Conservation (phyloP, 2,888 invertebrate genomes). For the Serrognathus titanus region DNA sequence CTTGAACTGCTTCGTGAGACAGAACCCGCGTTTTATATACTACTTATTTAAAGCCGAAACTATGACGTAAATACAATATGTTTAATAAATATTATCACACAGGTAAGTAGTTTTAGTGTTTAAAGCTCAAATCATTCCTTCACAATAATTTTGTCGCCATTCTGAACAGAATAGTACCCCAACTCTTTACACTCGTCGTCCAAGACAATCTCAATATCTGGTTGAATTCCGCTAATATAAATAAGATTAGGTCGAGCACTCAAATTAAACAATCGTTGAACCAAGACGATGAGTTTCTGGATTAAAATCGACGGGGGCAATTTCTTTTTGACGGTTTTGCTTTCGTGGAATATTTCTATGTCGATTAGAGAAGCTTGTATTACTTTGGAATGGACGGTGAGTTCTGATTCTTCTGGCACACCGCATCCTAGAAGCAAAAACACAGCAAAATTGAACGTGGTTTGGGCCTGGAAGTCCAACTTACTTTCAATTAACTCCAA, state of each 20-base stretch:
- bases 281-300: constrained; percentile 77
- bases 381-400: constrained; percentile 55
- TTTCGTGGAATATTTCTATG: constrained; percentile 56
- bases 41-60: too few species aligned
- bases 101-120: background rate
- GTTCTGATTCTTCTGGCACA: constrained; percentile 72
- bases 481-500: constrained; percentile 69
- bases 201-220: constrained; percentile 67
- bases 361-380: constrained; percentile 69
- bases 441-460: background rate
- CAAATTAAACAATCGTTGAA: constrained; percentile 70
- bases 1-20: too few species aligned
- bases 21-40: too few species aligned
- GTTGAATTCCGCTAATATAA: constrained; percentile 56
- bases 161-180: constrained; percentile 78
- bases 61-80: background rate
- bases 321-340: constrained; percentile 60
- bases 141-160: constrained; percentile 73
- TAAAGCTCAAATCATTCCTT: background rate
- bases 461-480: too few species aligned
- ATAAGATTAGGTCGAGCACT: constrained; percentile 47
- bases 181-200: constrained; percentile 82
- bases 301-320: constrained; percentile 75
- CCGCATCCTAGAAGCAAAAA: constrained; percentile 67
- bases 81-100: background rate